Conservation (phyloP, 1,140 invertebrate genomes). For the Hyphantria cunea region DNA sequence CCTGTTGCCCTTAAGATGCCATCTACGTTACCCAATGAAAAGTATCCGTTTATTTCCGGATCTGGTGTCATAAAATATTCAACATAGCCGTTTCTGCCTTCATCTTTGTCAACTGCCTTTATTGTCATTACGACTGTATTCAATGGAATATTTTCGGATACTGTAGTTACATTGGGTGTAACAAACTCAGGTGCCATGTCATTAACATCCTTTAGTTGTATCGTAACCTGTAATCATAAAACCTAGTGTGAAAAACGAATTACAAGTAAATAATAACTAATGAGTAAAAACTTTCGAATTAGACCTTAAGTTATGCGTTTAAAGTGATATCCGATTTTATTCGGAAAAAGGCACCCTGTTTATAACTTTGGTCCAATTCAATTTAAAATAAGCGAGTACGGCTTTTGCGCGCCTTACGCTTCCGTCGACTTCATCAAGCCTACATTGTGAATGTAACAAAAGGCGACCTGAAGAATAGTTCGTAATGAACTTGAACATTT, state of each 20-base stretch:
- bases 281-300: too few species aligned
- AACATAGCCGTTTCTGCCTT: slow-evolving; percentile 95
- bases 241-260: slow-evolving; percentile 23
- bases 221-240: slow-evolving; percentile 87
- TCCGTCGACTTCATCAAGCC: slow-evolving; percentile 33
- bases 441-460: slow-evolving; percentile 42
- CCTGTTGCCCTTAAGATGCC: slow-evolving; percentile 92
- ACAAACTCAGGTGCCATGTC: slow-evolving; percentile 96
- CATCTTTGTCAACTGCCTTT: slow-evolving; percentile 95
- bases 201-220: slow-evolving; percentile 95
- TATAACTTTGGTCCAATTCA: slow-evolving; percentile 1
- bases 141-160: slow-evolving; percentile 93
- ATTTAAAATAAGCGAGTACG: slow-evolving; percentile 10
- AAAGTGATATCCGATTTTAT: not conserved
- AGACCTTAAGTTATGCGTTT: too few species aligned
- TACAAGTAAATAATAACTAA: slow-evolving; percentile 15
- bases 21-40: slow-evolving; percentile 93
- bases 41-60: slow-evolving; percentile 84
- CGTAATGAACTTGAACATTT: slow-evolving; percentile 36
- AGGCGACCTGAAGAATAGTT: slow-evolving; percentile 36
- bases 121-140: slow-evolving; percentile 95
- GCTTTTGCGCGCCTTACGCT: slow-evolving; percentile 14
- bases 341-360: not conserved
- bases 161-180: slow-evolving; percentile 88
- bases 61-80: slow-evolving; percentile 89